A percentile compares a stretch with the other conserved stretches of the same genome.
Conservation (phyloP, 2,113 vertebrate genomes). For the Ahaetulla prasina region DNA sequence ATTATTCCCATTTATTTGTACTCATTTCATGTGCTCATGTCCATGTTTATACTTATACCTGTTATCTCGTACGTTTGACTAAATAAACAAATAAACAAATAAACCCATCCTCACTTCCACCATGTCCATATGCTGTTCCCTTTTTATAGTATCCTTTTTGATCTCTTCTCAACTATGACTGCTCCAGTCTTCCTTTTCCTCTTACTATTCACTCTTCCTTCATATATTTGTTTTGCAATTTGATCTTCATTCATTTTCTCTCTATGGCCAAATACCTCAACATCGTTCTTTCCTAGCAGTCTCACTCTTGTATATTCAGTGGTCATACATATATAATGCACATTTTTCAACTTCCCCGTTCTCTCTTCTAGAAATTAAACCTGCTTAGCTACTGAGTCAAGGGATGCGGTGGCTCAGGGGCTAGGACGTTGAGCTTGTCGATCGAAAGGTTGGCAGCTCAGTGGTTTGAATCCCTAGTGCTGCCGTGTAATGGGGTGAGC, state of each 20-base stretch:
- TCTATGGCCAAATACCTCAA: background rate
- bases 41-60: too few species aligned
- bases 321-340: background rate
- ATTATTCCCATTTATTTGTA: too few species aligned
- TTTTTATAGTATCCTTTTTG: background rate
- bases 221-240: background rate
- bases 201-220: background rate
- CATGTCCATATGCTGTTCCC: background rate
- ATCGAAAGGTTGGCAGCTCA: too few species aligned
- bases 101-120: background rate
- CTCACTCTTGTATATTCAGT: background rate
- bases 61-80: too few species aligned
- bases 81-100: too few species aligned
- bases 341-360: background rate
- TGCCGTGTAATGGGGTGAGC: too few species aligned
- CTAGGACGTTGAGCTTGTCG: too few species aligned
- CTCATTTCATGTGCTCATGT: too few species aligned
- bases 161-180: background rate
- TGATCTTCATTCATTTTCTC: background rate
- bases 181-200: background rate
- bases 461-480: too few species aligned
- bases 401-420: too few species aligned
- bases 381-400: background rate
- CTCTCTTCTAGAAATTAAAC: too few species aligned
- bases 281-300: background rate